These are phyloP conservation scores for Eupelmus urozonus DNA, from an alignment of 2,888 invertebrate genomes.

Conservation along the genomic window DNA sequence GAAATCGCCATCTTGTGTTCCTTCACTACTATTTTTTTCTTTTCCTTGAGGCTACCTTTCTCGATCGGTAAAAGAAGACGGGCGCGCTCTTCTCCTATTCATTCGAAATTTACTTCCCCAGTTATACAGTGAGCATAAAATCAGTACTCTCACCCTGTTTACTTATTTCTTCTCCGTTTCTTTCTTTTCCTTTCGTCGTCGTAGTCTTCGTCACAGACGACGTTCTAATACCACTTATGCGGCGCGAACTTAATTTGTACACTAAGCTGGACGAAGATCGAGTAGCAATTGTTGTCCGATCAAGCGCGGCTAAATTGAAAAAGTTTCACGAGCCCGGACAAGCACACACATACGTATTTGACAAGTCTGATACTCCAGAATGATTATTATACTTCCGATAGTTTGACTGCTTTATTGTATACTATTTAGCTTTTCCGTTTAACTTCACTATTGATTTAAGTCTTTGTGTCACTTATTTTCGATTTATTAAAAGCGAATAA, in stretches of 20 bases:
- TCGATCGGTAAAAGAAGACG: conserved; percentile 25
- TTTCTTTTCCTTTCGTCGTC: not conserved
- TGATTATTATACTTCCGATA: too few species aligned
- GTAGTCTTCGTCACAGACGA: not conserved
- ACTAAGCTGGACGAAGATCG: not conserved
- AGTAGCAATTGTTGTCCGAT: not conserved
- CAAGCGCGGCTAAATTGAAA: not conserved
- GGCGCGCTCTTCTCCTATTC: conserved; percentile 2
- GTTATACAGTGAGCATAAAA: conserved; percentile 29
- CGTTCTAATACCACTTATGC: not conserved
- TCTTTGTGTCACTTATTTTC: too few species aligned
- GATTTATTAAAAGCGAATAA: too few species aligned
- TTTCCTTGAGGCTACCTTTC: conserved; percentile 11
- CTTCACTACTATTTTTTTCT: conserved; percentile 7
- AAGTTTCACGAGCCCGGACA: not conserved
- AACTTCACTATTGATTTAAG: too few species aligned
- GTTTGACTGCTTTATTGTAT: too few species aligned
- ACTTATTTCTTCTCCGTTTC: not conserved
- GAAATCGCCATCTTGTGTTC: conserved; percentile 5
- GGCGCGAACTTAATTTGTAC: conserved; percentile 7
- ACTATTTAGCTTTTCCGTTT: too few species aligned
- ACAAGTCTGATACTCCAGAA: too few species aligned
- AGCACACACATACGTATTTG: too few species aligned
- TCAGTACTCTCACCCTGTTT: conserved; percentile 1
- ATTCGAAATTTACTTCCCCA: conserved; percentile 38